Conservation (phyloP, 2,888 invertebrate species). For the Yponomeuta malinellus region DNA sequence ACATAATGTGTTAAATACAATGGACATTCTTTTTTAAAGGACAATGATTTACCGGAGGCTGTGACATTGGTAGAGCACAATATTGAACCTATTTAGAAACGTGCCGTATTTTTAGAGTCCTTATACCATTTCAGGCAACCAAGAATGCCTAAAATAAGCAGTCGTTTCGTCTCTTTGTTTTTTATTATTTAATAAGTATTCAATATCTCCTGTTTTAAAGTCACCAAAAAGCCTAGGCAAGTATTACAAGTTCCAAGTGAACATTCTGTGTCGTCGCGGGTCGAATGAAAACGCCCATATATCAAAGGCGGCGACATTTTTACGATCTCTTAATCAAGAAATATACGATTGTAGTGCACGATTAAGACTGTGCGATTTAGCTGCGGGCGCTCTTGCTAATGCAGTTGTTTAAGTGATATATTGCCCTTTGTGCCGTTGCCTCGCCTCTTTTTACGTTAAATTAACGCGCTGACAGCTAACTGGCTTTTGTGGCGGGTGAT, state of each 20-base stretch:
- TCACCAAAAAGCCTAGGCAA: too few relatives aligned
- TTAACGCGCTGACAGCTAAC: slow-evolving; percentile 11
- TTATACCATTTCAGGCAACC: too few relatives aligned
- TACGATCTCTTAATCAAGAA: slow-evolving; percentile 63
- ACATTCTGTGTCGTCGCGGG: background rate
- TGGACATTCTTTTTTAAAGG: too few relatives aligned
- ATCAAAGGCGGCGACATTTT: slow-evolving; percentile 66
- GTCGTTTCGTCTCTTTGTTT: too few relatives aligned
- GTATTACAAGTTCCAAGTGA: background rate
- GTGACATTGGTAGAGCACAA: too few relatives aligned
- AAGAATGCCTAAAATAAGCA: too few relatives aligned
- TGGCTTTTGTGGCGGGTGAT: background rate
- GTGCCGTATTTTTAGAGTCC: too few relatives aligned
- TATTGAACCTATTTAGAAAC: too few relatives aligned
- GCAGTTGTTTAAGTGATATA: slow-evolving; percentile 57
- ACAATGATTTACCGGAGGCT: too few relatives aligned
- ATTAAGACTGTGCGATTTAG: slow-evolving; percentile 19
- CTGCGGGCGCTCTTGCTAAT: slow-evolving; percentile 42
- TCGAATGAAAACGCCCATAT: slow-evolving; percentile 35
- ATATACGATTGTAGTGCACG: slow-evolving; percentile 47
- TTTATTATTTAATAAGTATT: too few relatives aligned
- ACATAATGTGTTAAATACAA: too few relatives aligned
- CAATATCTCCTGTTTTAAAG: too few relatives aligned
- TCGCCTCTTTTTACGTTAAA: slow-evolving; percentile 10
- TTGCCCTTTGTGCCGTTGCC: slow-evolving; percentile 29